These are phyloP conservation scores for Drosophila tani DNA, from an alignment of 1,140 invertebrate genomes.

Conservation along the genomic window DNA sequence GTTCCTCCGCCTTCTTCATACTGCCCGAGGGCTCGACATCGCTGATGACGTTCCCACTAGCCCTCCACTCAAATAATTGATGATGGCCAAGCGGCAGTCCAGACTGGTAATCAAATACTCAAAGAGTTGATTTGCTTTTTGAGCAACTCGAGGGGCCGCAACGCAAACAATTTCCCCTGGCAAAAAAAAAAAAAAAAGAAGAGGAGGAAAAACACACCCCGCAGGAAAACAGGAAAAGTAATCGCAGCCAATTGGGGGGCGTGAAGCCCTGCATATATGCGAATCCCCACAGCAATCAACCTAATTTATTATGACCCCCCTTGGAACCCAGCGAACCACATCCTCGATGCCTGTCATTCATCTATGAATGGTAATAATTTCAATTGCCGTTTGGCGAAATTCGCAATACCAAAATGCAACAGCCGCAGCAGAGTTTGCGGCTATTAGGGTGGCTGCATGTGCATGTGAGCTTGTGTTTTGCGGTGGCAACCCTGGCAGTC, in stretches of 20 bases:
- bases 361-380: constrained; percentile 62
- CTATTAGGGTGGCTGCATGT: background rate
- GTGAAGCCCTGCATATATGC: constrained; percentile 18
- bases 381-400: constrained; percentile 33
- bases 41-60: constrained; percentile 53
- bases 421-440: constrained; percentile 17
- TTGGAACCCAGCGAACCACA: constrained; percentile 14
- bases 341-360: constrained; percentile 47
- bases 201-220: background rate
- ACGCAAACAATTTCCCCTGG: constrained; percentile 49
- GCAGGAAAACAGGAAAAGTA: constrained; percentile 8
- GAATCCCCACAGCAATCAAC: constrained; percentile 70
- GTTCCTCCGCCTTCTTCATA: background rate
- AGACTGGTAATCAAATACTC: constrained; percentile 66
- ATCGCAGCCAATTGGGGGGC: constrained; percentile 5
- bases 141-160: constrained; percentile 46
- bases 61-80: constrained; percentile 65
- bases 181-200: background rate
- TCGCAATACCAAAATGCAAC: constrained; percentile 29
- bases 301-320: constrained; percentile 70
- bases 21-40: constrained; percentile 16
- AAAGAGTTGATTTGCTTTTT: constrained; percentile 71
- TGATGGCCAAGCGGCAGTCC: constrained; percentile 53
- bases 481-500: constrained; percentile 29
- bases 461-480: constrained; percentile 1